These are phyloP conservation scores for Anarsia innoxiella DNA, from an alignment of 2,888 invertebrate genomes.

Conservation along the genomic window DNA sequence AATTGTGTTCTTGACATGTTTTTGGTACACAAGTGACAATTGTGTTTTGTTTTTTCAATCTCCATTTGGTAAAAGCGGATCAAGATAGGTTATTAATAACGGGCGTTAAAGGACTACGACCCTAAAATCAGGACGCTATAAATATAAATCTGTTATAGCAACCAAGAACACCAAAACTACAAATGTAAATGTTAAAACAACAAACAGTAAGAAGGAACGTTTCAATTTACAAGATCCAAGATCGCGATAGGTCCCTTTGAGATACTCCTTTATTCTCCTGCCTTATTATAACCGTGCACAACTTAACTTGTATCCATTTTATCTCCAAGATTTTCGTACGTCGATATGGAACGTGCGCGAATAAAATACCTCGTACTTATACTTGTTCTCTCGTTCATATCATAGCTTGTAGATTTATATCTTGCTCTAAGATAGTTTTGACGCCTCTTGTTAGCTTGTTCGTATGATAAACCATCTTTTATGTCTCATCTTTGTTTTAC, in stretches of 20 bases:
- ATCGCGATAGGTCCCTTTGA: constrained; percentile 50
- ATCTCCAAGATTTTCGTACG: constrained; percentile 62
- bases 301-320: constrained; percentile 69
- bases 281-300: constrained; percentile 60
- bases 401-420: constrained; percentile 41
- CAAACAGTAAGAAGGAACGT: constrained; percentile 54
- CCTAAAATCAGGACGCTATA: too few relatives aligned
- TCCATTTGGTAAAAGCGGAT: too few relatives aligned
- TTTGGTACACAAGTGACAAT: too few relatives aligned
- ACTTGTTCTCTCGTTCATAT: constrained; percentile 34
- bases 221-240: constrained; percentile 68
- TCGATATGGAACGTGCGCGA: constrained; percentile 50
- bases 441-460: constrained; percentile 23
- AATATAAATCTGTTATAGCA: too few relatives aligned
- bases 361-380: constrained; percentile 20
- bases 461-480: too few relatives aligned
- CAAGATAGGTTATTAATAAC: too few relatives aligned
- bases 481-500: too few relatives aligned
- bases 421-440: constrained; percentile 35
- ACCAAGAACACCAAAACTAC: too few relatives aligned
- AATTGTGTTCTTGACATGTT: too few relatives aligned
- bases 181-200: constrained; percentile 25
- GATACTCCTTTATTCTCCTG: constrained; percentile 55
- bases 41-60: too few relatives aligned
- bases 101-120: too few relatives aligned